These are phyloP conservation scores for Manis crassicaudata DNA, from an alignment of 2,797 vertebrate genomes.

Conservation along the genomic window DNA sequence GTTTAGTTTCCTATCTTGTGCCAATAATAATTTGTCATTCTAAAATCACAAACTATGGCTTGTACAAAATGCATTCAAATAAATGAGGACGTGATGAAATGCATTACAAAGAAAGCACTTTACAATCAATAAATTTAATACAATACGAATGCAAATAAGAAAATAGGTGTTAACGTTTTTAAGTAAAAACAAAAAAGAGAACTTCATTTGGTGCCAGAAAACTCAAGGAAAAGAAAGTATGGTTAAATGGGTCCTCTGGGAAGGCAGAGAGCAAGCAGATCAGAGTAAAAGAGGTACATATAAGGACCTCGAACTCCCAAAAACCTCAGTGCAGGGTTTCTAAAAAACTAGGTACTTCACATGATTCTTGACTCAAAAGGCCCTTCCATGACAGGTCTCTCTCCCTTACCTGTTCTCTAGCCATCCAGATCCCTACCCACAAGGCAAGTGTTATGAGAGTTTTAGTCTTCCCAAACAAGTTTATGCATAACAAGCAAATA, in stretches of 20 bases:
- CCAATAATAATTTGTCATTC: not conserved
- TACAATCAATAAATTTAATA: not conserved
- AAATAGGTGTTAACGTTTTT: not conserved
- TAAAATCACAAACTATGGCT: conserved; percentile 19
- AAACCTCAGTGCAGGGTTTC: not conserved
- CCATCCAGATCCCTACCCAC: not conserved
- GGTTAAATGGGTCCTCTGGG: not conserved
- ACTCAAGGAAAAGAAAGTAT: not conserved
- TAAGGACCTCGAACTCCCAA: not conserved
- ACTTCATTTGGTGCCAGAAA: not conserved
- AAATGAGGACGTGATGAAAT: not conserved
- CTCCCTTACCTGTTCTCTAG: not conserved
- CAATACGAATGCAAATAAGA: conserved; percentile 31
- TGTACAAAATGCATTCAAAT: not conserved
- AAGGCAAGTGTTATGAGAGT: not conserved
- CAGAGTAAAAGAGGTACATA: not conserved
- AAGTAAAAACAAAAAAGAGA: not conserved
- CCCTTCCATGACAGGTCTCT: not conserved
- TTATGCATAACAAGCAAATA: not conserved
- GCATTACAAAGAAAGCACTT: not conserved
- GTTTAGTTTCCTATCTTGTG: not conserved
- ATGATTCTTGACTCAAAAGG: not conserved
- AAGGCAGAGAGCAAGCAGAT: not conserved
- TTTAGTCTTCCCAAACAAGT: not conserved
- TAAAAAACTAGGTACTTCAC: not conserved